Percentiles rank a stretch among this genome's conserved stretches.
These are phyloP conservation scores for Rhynchopsitta pachyrhyncha DNA, from an alignment of 2,113 vertebrate species.

Conservation along the genomic window DNA sequence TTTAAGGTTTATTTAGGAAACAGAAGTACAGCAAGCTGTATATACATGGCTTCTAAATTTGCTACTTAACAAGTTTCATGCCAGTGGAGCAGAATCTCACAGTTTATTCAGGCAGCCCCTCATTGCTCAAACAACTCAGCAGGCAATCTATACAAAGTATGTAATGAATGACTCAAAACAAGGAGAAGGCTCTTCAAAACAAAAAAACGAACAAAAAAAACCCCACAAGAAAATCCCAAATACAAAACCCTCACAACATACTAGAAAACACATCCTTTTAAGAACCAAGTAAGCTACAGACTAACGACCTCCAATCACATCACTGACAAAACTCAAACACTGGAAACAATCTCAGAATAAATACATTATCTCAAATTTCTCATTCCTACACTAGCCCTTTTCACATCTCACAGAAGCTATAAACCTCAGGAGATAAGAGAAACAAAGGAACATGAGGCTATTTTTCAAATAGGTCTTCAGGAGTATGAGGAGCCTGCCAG, in stretches of 20 bases:
- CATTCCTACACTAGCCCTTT: not conserved
- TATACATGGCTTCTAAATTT: not conserved
- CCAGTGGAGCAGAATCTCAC: not conserved
- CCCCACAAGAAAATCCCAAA: not conserved
- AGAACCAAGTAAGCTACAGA: not conserved
- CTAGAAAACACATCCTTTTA: not conserved
- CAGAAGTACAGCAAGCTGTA: not conserved
- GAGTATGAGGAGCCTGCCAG: not conserved
- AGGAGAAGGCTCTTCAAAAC: not conserved
- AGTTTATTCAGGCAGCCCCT: not conserved
- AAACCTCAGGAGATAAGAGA: not conserved
- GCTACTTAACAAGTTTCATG: not conserved
- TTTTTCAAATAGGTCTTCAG: not conserved
- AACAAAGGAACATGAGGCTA: not conserved
- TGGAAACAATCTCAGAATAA: not conserved
- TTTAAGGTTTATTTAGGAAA: not conserved
- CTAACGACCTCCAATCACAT: not conserved
- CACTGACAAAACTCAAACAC: not conserved
- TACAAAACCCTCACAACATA: not conserved
- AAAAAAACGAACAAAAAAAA: not conserved
- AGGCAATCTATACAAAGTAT: not conserved
- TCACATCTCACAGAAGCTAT: not conserved
- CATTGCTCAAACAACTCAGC: not conserved
- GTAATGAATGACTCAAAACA: not conserved
- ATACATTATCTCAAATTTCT: not conserved